Base-by-base conservation (phyloP, 2,888 invertebrate genomes). In the Aromia moschata region DNA sequence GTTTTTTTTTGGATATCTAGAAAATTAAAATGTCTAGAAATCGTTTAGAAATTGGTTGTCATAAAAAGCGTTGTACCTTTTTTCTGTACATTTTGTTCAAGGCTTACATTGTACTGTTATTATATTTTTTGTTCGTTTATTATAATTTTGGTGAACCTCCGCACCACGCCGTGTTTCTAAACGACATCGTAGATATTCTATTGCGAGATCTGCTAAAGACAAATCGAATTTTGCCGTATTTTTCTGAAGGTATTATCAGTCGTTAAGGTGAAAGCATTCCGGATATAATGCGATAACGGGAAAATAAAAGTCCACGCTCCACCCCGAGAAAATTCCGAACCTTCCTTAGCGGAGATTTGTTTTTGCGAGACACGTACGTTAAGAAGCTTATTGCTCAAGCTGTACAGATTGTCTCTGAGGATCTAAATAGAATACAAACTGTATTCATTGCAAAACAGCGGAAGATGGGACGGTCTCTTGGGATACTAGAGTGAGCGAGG, bases 381-480 rank as follows among this genome's bases (percentile, higher is more conserved):
- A 69, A 68, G 64, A 57, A 59, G 64, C 64, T 64, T 57, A 65
- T 53, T 46, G 45, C 51, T 54, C 38, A 45, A 59, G 56, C 60
- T 64, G 47, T 64, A 58, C 60, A 63, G 63, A 58, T 61, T 56
- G 61, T 69, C 67, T 60, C 64, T 37, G 47, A 60, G 66, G 64
- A 55, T 56, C 68, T 69, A 71, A 72, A 72, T 74, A 72, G 74
- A 74, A 74, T 73, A 74, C 73, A 73, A 74, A 57, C 69, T 70
- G 70, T 75, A 73, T 73, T 72, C 72, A 71, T 72, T 74, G 73
- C 71, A 70, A 69, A 38, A 41, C 44, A 58, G 58, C 46, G 43
- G 44, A 36, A 47, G 44, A 54, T 53, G 46, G 37, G 25, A 30
- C 25, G 31, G 12, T 40, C 46, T 20, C 46, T 14, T 54, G 46